phyloP scores from a whole-genome alignment of 2,888 invertebrate species.

The Zygothrica quintamaculata region DNA sequence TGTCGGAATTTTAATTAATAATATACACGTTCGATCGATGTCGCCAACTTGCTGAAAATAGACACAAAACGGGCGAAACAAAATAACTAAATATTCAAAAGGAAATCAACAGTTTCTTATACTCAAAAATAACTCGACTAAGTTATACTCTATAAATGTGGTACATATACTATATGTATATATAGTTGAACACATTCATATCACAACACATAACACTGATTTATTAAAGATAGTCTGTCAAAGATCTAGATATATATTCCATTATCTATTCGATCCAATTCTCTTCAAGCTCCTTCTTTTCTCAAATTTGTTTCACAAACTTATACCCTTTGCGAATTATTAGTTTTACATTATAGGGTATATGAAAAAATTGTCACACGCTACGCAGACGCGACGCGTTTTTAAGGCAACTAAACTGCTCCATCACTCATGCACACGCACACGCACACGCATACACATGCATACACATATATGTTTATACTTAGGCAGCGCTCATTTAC shows the following conservation, averaged over 20 bases:
- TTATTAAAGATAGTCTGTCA: background rate
- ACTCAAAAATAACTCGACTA: background rate
- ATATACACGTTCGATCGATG: slow-evolving; percentile 67
- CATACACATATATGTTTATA: slow-evolving; percentile 10
- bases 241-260: no score
- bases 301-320: no score
- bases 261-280: no score
- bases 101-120: slow-evolving; percentile 1
- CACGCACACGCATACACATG: slow-evolving; percentile 16
- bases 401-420: slow-evolving; percentile 52
- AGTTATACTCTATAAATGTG: slow-evolving; percentile 8
- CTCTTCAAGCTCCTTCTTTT: no score
- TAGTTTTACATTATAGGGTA: slow-evolving; percentile 45
- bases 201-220: background rate
- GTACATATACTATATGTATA: no score
- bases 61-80: slow-evolving; percentile 53
- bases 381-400: slow-evolving; percentile 63
- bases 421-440: slow-evolving; percentile 49
- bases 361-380: slow-evolving; percentile 69
- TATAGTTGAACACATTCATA: background rate
- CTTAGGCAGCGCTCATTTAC: slow-evolving; percentile 61
- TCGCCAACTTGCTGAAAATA: slow-evolving; percentile 74
- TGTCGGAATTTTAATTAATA: slow-evolving; percentile 76
- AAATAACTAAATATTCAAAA: slow-evolving; percentile 41
- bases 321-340: slow-evolving; percentile 6